Percentiles rank a stretch among this genome's conserved stretches.
phyloP scores from a whole-genome alignment of 2,797 vertebrate genomes.

The Tauraco hartlaubi region DNA sequence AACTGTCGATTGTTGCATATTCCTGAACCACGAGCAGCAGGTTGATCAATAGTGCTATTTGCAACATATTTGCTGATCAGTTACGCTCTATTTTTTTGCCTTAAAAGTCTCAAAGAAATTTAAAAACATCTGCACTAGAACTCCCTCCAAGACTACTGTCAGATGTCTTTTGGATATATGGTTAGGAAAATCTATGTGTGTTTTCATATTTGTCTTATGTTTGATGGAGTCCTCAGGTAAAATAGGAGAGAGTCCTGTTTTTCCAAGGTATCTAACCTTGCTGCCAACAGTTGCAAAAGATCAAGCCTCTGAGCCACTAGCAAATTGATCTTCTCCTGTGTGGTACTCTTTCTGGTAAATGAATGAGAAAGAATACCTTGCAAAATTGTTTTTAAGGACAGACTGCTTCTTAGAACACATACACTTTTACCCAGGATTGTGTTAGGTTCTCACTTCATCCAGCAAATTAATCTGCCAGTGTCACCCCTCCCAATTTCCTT shows the following conservation, averaged over 20 bases:
- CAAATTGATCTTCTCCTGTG: neutral
- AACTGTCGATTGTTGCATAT: neutral
- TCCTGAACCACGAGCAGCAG: neutral
- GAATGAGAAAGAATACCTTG: neutral
- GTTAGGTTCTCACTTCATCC: neutral
- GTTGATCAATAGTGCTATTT: neutral
- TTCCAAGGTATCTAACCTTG: neutral
- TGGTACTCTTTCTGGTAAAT: neutral
- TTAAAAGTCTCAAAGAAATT: neutral
- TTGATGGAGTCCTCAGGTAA: neutral
- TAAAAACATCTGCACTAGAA: neutral
- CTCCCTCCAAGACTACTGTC: neutral
- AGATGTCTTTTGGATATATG: neutral
- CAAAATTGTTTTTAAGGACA: neutral
- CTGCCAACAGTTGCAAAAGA: neutral
- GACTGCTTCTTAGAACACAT: neutral
- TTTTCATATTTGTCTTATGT: neutral
- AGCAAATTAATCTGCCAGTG: neutral
- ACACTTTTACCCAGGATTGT: neutral
- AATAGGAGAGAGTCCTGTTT: neutral
- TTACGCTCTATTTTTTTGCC: neutral
- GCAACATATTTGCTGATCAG: neutral
- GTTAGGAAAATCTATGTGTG: neutral
- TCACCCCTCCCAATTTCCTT: neutral
- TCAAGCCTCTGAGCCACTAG: neutral